Percentiles rank a stretch among this genome's conserved stretches.
phyloP scores from a whole-genome alignment of 2,797 vertebrate genomes.

The Odontamblyopus lacepedii region DNA sequence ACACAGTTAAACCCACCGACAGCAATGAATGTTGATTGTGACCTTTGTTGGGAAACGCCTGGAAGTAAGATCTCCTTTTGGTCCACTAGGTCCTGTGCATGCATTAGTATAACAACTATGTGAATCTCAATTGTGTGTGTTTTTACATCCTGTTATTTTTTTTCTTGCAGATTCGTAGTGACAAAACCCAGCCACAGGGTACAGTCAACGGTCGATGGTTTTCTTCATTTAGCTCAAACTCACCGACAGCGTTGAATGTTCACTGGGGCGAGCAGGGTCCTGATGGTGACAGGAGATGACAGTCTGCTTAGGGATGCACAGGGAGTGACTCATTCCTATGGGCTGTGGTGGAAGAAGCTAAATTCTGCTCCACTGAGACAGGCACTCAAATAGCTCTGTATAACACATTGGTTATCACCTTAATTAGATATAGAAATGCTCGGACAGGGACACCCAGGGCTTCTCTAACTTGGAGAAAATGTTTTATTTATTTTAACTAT shows the following conservation, averaged over 20 bases:
- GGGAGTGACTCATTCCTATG: constrained; percentile 38
- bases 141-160: background rate
- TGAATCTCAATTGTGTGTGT: constrained; percentile 13
- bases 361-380: constrained; percentile 21
- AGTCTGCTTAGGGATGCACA: constrained; percentile 55
- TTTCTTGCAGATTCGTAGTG: constrained; percentile 21
- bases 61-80: constrained; percentile 18
- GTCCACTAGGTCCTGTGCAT: constrained; percentile 2
- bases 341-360: constrained; percentile 22
- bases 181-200: constrained; percentile 88
- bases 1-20: constrained; percentile 99
- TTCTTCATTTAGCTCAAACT: constrained; percentile 93
- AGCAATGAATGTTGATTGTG: constrained; percentile 99
- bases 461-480: background rate
- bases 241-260: constrained; percentile 99
- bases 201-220: constrained; percentile 99
- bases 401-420: background rate
- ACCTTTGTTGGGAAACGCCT: constrained; percentile 82
- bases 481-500: background rate
- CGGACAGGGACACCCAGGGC: background rate
- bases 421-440: background rate
- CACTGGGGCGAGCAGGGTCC: constrained; percentile 81
- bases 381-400: constrained; percentile 19
- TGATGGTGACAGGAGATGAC: constrained; percentile 69
- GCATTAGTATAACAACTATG: constrained; percentile 10